Evolutionary conservation across 2,113 vertebrate genomes (phyloP).

Genomic region (Isichthys henryi): DNA sequence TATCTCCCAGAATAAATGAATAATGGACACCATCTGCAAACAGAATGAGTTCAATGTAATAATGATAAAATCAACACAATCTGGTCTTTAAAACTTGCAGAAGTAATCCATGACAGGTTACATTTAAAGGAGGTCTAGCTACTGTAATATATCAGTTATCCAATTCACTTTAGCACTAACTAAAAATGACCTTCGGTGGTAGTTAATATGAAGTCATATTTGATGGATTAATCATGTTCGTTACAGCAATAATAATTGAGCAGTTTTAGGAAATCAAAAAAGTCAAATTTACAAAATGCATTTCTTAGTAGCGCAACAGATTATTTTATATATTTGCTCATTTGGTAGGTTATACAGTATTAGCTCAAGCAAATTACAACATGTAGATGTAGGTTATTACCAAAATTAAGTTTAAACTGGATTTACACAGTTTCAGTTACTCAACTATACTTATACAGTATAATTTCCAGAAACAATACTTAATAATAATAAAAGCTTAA

Average conservation of each 20-base stretch:
- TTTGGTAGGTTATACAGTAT: background rate
- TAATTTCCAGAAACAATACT: background rate
- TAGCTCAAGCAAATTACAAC: background rate
- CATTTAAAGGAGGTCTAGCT: background rate
- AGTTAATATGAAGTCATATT: background rate
- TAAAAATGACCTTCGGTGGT: background rate
- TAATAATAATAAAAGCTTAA: background rate
- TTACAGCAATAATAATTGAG: background rate
- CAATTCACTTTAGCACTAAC: background rate
- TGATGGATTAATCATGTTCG: background rate
- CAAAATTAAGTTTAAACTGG: background rate
- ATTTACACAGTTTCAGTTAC: background rate
- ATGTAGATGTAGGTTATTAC: background rate
- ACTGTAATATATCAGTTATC: background rate
- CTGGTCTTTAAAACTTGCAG: background rate
- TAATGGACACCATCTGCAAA: conserved; percentile 26
- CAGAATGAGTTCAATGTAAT: conserved; percentile 28
- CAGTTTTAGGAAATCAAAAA: background rate
- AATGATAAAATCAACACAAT: conserved; percentile 26
- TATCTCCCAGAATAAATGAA: conserved; percentile 36
- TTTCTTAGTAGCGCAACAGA: background rate
- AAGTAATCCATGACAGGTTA: background rate
- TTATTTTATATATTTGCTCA: background rate
- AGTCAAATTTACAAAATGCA: background rate
- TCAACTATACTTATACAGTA: background rate